Evolutionary conservation across 1,140 invertebrate species (phyloP).

Genomic region (Solenopsis invicta): DNA sequence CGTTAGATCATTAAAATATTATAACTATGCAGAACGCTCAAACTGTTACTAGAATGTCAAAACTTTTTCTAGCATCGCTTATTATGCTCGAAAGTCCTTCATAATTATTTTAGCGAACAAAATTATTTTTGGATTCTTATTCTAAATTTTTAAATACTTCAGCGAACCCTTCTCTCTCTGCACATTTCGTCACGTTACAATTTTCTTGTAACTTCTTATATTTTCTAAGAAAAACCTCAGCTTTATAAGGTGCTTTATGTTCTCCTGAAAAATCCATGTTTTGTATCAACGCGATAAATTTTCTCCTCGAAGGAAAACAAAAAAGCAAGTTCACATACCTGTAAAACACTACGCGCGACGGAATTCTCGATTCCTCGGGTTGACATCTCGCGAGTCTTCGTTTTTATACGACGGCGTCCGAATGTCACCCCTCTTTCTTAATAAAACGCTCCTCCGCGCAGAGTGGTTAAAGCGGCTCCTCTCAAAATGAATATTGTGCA

Average conservation of each 20-base stretch:
- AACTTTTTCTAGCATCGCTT: too few species aligned
- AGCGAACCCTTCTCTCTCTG: too few species aligned
- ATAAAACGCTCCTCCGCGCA: not conserved
- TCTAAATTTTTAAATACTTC: too few species aligned
- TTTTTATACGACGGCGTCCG: slow-evolving; percentile 10
- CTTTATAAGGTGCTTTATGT: not conserved
- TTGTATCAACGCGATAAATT: not conserved
- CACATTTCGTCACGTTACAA: not conserved
- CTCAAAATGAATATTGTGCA: slow-evolving; percentile 39
- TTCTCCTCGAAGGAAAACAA: not conserved
- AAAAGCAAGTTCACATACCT: slow-evolving; percentile 25
- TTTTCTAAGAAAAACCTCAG: not conserved
- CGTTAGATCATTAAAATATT: too few species aligned
- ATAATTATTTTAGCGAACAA: too few species aligned
- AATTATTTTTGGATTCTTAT: too few species aligned
- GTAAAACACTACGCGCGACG: not conserved
- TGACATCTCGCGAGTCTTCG: not conserved
- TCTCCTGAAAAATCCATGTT: not conserved
- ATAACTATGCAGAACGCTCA: too few species aligned
- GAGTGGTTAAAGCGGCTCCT: slow-evolving; percentile 20
- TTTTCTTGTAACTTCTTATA: not conserved
- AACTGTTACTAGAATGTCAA: too few species aligned
- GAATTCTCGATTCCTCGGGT: not conserved
- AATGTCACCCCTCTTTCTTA: not conserved
- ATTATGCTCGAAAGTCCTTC: too few species aligned